Conservation (phyloP, 2,113 vertebrate species). For the Poecile atricapillus region DNA sequence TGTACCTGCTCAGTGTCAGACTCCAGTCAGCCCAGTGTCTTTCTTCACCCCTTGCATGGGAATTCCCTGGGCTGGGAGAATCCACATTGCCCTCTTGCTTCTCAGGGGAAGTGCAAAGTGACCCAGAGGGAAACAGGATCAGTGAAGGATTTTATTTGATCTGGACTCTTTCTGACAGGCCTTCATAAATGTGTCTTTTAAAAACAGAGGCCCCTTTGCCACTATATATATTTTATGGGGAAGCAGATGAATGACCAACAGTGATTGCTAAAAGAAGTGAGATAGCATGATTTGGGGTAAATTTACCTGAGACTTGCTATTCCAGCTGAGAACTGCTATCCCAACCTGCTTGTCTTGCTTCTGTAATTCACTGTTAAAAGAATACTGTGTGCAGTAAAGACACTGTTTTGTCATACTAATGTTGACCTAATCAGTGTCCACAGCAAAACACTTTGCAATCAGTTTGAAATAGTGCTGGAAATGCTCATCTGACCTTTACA, state of each 20-base stretch:
- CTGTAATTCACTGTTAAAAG: background rate
- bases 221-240: background rate
- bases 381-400: background rate
- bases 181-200: background rate
- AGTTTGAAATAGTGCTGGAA: background rate
- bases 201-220: background rate
- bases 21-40: background rate
- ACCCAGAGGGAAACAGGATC: background rate
- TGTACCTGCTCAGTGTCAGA: background rate
- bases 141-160: background rate
- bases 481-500: background rate
- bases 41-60: accelerated
- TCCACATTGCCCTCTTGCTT: background rate
- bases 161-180: background rate
- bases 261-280: background rate
- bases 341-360: background rate
- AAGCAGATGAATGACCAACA: background rate
- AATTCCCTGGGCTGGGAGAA: background rate
- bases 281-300: background rate
- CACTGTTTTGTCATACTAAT: background rate
- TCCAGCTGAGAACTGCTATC: background rate
- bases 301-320: background rate
- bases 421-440: background rate
- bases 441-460: background rate
- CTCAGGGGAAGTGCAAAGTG: background rate